These are phyloP conservation scores for Xenopus tropicalis DNA, from an alignment of 2,113 vertebrate genomes.

Conservation along the genomic window DNA sequence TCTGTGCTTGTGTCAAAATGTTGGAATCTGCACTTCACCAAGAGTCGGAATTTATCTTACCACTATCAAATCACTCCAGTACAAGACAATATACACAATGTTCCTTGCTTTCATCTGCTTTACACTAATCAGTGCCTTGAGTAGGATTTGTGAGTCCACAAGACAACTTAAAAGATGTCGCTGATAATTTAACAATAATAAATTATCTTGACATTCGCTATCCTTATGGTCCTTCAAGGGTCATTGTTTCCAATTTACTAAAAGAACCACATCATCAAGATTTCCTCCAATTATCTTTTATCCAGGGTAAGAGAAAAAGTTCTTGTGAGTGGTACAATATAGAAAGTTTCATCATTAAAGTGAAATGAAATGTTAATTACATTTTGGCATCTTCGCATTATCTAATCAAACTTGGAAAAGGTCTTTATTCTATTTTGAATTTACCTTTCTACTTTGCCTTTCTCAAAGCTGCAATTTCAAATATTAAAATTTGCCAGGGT, in stretches of 20 bases:
- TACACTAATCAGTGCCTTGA: constrained; percentile 58
- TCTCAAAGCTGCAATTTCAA: no score
- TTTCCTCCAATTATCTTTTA: constrained; percentile 71
- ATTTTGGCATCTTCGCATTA: no score
- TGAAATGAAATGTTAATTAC: no score
- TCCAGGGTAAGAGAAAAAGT: constrained; percentile 63
- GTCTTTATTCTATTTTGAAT: no score
- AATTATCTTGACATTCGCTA: constrained; percentile 84
- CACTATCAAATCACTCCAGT: no score
- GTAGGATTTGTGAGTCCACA: constrained; percentile 60
- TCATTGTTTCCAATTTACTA: constrained; percentile 83
- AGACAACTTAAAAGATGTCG: constrained; percentile 71
- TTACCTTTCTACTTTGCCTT: no score
- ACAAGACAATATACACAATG: no score
- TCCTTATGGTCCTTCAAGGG: constrained; percentile 81
- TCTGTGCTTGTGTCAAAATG: no score
- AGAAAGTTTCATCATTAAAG: constrained; percentile 36
- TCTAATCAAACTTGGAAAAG: no score
- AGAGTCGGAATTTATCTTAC: no score
- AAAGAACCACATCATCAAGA: constrained; percentile 79
- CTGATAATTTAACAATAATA: constrained; percentile 78
- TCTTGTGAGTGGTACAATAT: constrained; percentile 35
- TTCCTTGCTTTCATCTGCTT: constrained; percentile 34
- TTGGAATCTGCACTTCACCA: no score
- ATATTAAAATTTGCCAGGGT: no score